Evolutionary conservation across 53 echinoderm and acorn worm species (phyloP), one percentile per base, ranked within the genome.

Genomic region (Stichopus horrens): DNA sequence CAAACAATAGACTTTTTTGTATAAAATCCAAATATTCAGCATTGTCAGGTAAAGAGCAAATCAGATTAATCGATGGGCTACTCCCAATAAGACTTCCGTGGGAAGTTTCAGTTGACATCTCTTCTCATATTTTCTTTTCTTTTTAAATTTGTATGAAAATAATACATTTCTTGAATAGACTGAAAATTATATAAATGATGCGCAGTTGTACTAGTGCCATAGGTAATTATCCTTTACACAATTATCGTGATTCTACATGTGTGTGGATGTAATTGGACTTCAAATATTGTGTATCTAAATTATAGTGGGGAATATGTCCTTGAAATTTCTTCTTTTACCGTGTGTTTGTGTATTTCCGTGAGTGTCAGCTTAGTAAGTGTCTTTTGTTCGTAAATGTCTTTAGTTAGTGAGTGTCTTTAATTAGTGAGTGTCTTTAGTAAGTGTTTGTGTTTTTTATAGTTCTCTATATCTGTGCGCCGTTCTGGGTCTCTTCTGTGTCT

Each of bases 181-280:
- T 59, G 11, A 11, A 59, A 59, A 1, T 8, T 9, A 59, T 59
- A 59, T 59, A 21, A 71, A 16, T n/a, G 71, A 71, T 71, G n/a
- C 71, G 19, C 6, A 16, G 71, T 18, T 71, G 18, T 13, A 71
- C 71, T 71, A 71, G 71, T 71, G 71, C 71, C 19, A 37, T 37
- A 37, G 71, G 71, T 18, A 71, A 71, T n/a, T n/a, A n/a, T 71
- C n/a, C 71, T n/a, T 71, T 71, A 71, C 19, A 71, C 71, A 71
- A 16, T 71, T 71, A 18, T 71, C 19, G 71, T 71, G 71, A 71
- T n/a, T 20, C 71, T 71, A 71, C 71, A 20, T 71, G 71, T 71
- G 1, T 71, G 71, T 37, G 37, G 37, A 37, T 37, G 37, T 37
- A 37, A 37, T 37, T 37, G 37, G 0, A 37, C 37, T 37, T 37